phyloP scores from a whole-genome alignment of 2,888 invertebrate genomes.

The Eristalis intricaria region DNA sequence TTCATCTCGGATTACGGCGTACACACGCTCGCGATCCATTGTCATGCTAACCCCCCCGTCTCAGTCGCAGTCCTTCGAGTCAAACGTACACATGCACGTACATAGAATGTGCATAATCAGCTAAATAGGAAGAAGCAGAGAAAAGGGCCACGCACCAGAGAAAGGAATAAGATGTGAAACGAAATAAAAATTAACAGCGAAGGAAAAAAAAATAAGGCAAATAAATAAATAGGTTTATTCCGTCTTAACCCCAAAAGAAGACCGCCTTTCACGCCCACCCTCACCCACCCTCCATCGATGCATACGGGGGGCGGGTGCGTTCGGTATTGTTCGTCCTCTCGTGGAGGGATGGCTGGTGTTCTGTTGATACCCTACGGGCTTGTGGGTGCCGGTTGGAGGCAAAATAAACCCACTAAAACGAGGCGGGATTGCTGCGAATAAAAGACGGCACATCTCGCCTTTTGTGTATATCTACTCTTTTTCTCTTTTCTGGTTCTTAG shows the following conservation, averaged over 20 bases:
- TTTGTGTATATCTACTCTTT: slow-evolving; percentile 2
- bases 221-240: slow-evolving; percentile 70
- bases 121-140: slow-evolving; percentile 21
- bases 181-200: slow-evolving; percentile 42
- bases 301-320: slow-evolving; percentile 41
- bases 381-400: neutral
- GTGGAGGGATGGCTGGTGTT: slow-evolving; percentile 3
- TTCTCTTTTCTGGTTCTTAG: slow-evolving; percentile 4
- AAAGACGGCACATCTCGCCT: slow-evolving; percentile 25
- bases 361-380: slow-evolving; percentile 16
- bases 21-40: neutral
- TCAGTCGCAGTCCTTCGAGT: neutral
- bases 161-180: slow-evolving; percentile 1
- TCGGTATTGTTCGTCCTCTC: slow-evolving; percentile 27
- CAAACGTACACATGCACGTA: neutral
- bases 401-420: slow-evolving; percentile 28
- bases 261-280: neutral
- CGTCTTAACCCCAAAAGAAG: slow-evolving; percentile 67
- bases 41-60: neutral
- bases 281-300: neutral
- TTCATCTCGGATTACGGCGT: neutral
- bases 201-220: slow-evolving; percentile 26
- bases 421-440: slow-evolving; percentile 1
- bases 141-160: neutral
- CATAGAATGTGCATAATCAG: slow-evolving; percentile 59